phyloP scores from a whole-genome alignment of 2,888 invertebrate genomes.

The Lycaena phlaeas region DNA sequence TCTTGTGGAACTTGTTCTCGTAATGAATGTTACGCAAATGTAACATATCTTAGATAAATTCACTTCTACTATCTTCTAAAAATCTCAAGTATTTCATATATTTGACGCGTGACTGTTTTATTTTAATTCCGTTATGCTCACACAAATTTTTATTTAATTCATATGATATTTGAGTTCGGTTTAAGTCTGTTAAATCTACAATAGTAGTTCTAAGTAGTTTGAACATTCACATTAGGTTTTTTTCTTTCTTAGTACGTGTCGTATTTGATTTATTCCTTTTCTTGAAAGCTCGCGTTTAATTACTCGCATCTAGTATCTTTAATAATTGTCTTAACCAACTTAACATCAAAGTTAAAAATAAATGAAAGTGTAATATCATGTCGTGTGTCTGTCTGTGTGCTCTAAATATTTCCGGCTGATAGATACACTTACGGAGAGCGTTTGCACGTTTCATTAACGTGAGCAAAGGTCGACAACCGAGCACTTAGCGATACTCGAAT shows the following conservation, averaged over 20 bases:
- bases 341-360: background rate
- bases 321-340: too few relatives aligned
- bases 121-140: too few relatives aligned
- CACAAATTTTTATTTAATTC: too few relatives aligned
- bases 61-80: background rate
- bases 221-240: too few relatives aligned
- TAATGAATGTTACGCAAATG: background rate
- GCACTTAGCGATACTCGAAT: conserved; percentile 41
- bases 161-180: too few relatives aligned
- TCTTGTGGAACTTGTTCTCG: background rate
- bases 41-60: background rate
- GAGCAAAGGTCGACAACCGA: conserved; percentile 56
- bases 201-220: too few relatives aligned
- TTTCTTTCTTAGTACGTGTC: too few relatives aligned
- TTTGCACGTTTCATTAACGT: conserved; percentile 61
- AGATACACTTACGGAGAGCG: conserved; percentile 42
- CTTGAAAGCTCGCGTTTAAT: too few relatives aligned
- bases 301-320: background rate
- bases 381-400: background rate
- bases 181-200: too few relatives aligned
- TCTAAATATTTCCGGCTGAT: conserved; percentile 22
- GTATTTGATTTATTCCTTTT: too few relatives aligned
- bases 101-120: background rate
- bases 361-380: background rate
- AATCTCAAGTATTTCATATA: background rate